Base-by-base conservation (phyloP, 2,888 invertebrate genomes). In the Andrena bicolor region DNA sequence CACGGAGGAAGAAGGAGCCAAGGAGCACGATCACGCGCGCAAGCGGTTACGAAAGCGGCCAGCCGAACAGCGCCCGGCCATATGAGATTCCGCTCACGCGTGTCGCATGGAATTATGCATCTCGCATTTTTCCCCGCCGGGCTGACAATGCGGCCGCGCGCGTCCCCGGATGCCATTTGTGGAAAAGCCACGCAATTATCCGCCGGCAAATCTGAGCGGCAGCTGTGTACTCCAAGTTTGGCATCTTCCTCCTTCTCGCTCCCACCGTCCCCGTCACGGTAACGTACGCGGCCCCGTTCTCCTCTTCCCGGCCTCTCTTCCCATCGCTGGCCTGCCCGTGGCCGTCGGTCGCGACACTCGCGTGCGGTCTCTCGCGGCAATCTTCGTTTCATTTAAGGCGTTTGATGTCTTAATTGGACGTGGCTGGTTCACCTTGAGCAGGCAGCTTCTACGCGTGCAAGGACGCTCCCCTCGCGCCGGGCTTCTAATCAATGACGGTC, bases 161-260 rank as follows among this genome's bases (percentile, higher is more conserved):
- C 80, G 82, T 76, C 82, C 66, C 61, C 56, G 83, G 77, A 86
- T 74, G 76, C 88, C 90, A 92, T 93, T 93, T 88, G 92, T 90
- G 93, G 93, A 90, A 93, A 93, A 93, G 89, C 90, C 90, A 89
- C 86, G 92, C 92, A 93, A 93, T 93, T 93, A 93, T 92, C 91
- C 89, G 87, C 76, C 90, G 90, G 92, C 91, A 93, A 93, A 93
- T 93, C 93, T 92, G 91, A 89, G 90, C 92, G 91, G 92, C 92
- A 91, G 92, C 92, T 91, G 92, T 84, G 84, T 88, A 88, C 87
- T 88, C 92, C 92, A 91, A 92, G 91, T 93, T 93, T 91, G 93
- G 93, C 32, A 53, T 53, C 75, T 53, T 65, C 61, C 68, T 58
- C 77, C 63, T 61, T 82, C 77, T 76, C 81, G 74, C 68, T 77